phyloP scores from a whole-genome alignment of 2,888 invertebrate genomes.

The Iphiclides podalirius region DNA sequence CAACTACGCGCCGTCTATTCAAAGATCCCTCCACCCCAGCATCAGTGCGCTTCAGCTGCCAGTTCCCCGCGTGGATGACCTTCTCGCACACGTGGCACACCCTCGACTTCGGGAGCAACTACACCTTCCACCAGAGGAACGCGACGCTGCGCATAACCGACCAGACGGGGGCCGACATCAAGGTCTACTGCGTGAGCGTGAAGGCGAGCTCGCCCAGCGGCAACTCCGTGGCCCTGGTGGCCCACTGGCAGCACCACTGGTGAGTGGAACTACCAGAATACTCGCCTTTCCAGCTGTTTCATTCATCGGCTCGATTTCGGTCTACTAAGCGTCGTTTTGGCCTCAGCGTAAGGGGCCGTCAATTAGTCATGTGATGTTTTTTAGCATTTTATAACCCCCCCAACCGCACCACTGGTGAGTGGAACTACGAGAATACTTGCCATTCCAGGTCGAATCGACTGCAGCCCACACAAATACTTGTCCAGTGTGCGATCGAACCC shows the following conservation, averaged over 20 bases:
- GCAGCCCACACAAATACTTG: too few relatives aligned
- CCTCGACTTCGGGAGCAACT: slow-evolving; percentile 90
- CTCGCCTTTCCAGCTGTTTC: too few relatives aligned
- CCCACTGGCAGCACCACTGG: slow-evolving; percentile 78
- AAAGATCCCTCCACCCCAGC: slow-evolving; percentile 67
- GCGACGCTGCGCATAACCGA: slow-evolving; percentile 86
- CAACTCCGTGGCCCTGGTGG: slow-evolving; percentile 77
- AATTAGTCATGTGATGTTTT: too few relatives aligned
- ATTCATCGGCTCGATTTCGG: too few relatives aligned
- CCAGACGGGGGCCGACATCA: slow-evolving; percentile 81
- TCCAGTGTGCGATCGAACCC: too few relatives aligned
- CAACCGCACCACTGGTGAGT: too few relatives aligned
- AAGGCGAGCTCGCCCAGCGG: slow-evolving; percentile 77
- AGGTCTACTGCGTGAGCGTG: slow-evolving; percentile 83
- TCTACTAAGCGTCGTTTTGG: too few relatives aligned
- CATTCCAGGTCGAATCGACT: too few relatives aligned
- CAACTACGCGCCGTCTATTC: not conserved
- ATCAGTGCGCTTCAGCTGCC: slow-evolving; percentile 87
- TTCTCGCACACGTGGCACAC: slow-evolving; percentile 93
- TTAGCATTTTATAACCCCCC: too few relatives aligned
- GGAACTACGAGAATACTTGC: too few relatives aligned
- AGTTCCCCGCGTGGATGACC: slow-evolving; percentile 93
- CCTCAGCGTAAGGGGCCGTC: too few relatives aligned
- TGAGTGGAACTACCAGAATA: too few relatives aligned
- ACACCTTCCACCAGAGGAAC: slow-evolving; percentile 91